These are phyloP conservation scores for Podarcis muralis DNA, from an alignment of 2,113 vertebrate species.

Conservation along the genomic window DNA sequence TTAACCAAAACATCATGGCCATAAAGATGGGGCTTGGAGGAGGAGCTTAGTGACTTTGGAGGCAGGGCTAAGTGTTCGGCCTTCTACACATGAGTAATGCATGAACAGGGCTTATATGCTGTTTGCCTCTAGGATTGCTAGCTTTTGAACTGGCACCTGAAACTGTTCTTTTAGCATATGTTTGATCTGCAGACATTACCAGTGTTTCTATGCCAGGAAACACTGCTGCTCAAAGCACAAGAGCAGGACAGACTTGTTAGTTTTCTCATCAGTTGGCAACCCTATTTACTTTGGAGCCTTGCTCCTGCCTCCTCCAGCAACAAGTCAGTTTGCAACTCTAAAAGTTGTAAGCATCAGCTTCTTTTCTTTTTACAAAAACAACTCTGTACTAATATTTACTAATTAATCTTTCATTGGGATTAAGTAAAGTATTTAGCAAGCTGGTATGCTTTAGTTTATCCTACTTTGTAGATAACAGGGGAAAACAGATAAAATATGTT, in stretches of 20 bases:
- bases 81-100: no score
- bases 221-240: background rate
- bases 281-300: background rate
- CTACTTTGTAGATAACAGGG: background rate
- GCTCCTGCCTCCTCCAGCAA: background rate
- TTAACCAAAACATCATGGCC: no score
- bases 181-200: background rate
- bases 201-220: background rate
- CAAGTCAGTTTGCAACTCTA: background rate
- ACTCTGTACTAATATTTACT: slow-evolving; percentile 2
- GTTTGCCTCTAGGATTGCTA: background rate
- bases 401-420: slow-evolving; percentile 26
- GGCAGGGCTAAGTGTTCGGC: no score
- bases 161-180: background rate
- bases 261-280: background rate
- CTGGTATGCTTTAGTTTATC: background rate
- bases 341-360: background rate
- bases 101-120: no score
- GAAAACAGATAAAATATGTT: background rate
- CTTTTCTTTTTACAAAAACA: background rate
- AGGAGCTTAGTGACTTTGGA: no score
- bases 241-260: background rate
- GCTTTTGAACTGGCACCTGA: background rate
- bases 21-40: no score
- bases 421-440: background rate